Base-by-base conservation (phyloP, 2,888 invertebrate genomes). In the Mythimna albipuncta region DNA sequence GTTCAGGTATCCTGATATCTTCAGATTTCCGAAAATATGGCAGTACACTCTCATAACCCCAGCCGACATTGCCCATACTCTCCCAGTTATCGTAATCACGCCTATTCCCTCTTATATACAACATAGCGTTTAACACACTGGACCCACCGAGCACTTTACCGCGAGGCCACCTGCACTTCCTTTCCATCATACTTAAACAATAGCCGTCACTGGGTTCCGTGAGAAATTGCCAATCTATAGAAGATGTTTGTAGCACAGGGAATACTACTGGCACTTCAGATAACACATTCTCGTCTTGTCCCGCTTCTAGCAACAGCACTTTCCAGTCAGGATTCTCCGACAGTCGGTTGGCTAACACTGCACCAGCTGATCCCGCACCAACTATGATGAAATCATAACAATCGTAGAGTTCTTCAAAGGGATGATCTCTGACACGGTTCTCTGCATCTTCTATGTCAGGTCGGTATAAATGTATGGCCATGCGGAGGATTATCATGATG, bases 51-150 rank as follows among this genome's bases (percentile, higher is more conserved):
- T 97, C 95, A 89, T 98, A 98, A 50, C 97, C 96, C 99, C 99
- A 99, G 1, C 98, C 99, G 0, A 93, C 90, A 85, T 97, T 96
- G 0, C 99, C 99, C 89, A 98, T 90, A 16, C 90, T 91, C 32
- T 97, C 98, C 99, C 99, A 99, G n/a, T 96, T 94, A 88, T 99
- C 98, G 91, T 98, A 99, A 90, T 99, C 99, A 4, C 94, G 96
- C 66, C 97, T 97, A 89, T 99, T 98, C 0, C 99, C 99, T 69
- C 99, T 96, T 0, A 99, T 96, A 88, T 99, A 99, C 74, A 98
- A 96, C 99, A 99, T 99, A 26, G 98, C 99, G 91, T 99, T 99
- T 4, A 99, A 93, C 1, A 98, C 98, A 87, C 98, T 98, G 19
- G 97, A 98, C 0, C 99, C 99, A 35, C 98, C 98, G 32, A 98